These are phyloP conservation scores for Centropus bengalensis DNA, from an alignment of 2,113 vertebrate species.

Conservation along the genomic window DNA sequence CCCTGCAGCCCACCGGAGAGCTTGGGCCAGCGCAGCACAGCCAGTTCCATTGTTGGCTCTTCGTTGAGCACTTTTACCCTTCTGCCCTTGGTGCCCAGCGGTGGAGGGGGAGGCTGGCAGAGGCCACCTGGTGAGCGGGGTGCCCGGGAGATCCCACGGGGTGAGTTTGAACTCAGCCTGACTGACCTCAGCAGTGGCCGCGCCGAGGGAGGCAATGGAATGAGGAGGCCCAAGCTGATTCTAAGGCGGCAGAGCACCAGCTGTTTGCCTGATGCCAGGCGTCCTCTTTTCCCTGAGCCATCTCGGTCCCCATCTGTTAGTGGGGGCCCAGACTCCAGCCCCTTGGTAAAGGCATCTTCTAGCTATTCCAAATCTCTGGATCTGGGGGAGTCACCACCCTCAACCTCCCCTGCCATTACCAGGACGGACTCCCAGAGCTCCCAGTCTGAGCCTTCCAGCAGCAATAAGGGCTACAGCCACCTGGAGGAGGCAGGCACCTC, in stretches of 20 bases:
- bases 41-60: slow-evolving; percentile 87
- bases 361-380: slow-evolving; percentile 74
- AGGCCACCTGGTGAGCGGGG: slow-evolving; percentile 50
- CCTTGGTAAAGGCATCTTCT: slow-evolving; percentile 74
- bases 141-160: slow-evolving; percentile 64
- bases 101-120: slow-evolving; percentile 43
- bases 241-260: slow-evolving; percentile 74
- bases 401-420: slow-evolving; percentile 52
- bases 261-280: slow-evolving; percentile 72
- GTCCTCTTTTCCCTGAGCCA: slow-evolving; percentile 59
- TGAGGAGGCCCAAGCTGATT: slow-evolving; percentile 32
- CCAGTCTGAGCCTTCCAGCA: slow-evolving; percentile 80
- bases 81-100: slow-evolving; percentile 81
- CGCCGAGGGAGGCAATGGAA: background rate
- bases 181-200: slow-evolving; percentile 60
- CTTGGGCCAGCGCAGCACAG: slow-evolving; percentile 71
- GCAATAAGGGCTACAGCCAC: slow-evolving; percentile 94
- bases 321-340: slow-evolving; percentile 71
- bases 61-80: slow-evolving; percentile 89
- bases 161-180: slow-evolving; percentile 72
- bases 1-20: slow-evolving; percentile 65
- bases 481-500: slow-evolving; percentile 88
- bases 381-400: slow-evolving; percentile 71
- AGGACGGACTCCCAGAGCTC: slow-evolving; percentile 84
- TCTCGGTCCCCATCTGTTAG: slow-evolving; percentile 62